Conservation (phyloP, 1,140 invertebrate species). For the Drosophila truncata region DNA sequence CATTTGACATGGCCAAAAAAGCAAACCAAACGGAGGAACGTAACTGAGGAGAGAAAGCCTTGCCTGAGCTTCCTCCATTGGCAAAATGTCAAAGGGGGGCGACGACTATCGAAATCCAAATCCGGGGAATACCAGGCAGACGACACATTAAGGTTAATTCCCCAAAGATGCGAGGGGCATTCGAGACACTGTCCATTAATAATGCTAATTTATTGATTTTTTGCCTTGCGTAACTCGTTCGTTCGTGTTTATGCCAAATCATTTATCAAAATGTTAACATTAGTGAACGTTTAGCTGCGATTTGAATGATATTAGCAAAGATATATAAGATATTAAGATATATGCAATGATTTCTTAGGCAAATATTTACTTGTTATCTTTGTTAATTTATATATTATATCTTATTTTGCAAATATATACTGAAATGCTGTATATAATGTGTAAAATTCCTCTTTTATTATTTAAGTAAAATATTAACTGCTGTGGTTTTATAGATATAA, state of each 20-base stretch:
- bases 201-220: conserved; percentile 51
- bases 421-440: neutral
- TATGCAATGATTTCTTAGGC: neutral
- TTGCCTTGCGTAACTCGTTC: conserved; percentile 1
- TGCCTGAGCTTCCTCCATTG: conserved; percentile 13
- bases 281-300: neutral
- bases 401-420: neutral
- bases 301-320: neutral
- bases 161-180: conserved; percentile 22
- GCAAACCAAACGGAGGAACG: neutral
- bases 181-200: conserved; percentile 39
- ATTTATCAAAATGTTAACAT: conserved; percentile 11
- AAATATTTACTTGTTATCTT: too few relatives aligned
- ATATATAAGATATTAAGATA: neutral
- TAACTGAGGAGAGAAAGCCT: conserved; percentile 24
- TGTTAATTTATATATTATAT: neutral
- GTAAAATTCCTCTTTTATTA: neutral
- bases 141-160: conserved; percentile 48
- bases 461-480: neutral
- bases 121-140: conserved; percentile 10
- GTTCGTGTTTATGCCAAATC: conserved; percentile 6
- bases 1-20: conserved; percentile 44
- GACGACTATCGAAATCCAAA: conserved; percentile 2
- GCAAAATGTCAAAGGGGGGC: conserved; percentile 34
- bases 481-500: neutral